phyloP scores from a whole-genome alignment of 2,888 invertebrate species.

The Eupithecia inturbata region DNA sequence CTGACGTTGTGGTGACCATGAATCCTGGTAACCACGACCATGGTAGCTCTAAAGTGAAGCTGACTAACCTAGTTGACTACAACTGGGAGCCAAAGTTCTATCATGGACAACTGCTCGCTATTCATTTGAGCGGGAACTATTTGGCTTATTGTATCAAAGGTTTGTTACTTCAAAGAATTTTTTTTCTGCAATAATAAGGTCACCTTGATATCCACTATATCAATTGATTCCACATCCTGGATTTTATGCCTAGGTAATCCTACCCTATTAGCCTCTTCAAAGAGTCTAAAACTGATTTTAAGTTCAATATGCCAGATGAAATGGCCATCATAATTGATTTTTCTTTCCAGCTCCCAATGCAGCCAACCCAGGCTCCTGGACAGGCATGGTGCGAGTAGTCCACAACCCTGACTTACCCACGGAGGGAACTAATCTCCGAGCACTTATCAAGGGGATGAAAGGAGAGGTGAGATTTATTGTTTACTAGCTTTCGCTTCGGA shows the following conservation, averaged over 20 bases:
- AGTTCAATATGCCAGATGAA: neutral
- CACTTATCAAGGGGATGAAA: slow-evolving; percentile 93
- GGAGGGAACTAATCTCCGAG: slow-evolving; percentile 77
- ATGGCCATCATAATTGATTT: neutral
- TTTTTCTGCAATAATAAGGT: neutral
- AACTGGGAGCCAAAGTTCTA: slow-evolving; percentile 96
- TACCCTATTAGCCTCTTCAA: neutral
- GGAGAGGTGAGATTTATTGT: slow-evolving; percentile 79
- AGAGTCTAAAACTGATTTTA: neutral
- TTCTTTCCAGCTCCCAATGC: slow-evolving; percentile 65
- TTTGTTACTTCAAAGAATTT: slow-evolving; percentile 57
- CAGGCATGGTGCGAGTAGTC: slow-evolving; percentile 93
- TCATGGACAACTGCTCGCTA: slow-evolving; percentile 93
- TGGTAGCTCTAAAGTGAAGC: slow-evolving; percentile 95
- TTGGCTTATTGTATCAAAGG: slow-evolving; percentile 96
- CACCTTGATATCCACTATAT: neutral
- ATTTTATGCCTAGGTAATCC: neutral
- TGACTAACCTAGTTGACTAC: slow-evolving; percentile 95
- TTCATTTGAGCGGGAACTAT: slow-evolving; percentile 93
- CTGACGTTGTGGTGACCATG: slow-evolving; percentile 88
- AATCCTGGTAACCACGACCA: slow-evolving; percentile 89
- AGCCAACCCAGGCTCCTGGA: slow-evolving; percentile 72
- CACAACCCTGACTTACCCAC: slow-evolving; percentile 87
- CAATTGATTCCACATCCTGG: neutral
- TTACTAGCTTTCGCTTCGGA: neutral